Conservation (phyloP, 2,888 invertebrate genomes). For the Cryptus viduatorius region DNA sequence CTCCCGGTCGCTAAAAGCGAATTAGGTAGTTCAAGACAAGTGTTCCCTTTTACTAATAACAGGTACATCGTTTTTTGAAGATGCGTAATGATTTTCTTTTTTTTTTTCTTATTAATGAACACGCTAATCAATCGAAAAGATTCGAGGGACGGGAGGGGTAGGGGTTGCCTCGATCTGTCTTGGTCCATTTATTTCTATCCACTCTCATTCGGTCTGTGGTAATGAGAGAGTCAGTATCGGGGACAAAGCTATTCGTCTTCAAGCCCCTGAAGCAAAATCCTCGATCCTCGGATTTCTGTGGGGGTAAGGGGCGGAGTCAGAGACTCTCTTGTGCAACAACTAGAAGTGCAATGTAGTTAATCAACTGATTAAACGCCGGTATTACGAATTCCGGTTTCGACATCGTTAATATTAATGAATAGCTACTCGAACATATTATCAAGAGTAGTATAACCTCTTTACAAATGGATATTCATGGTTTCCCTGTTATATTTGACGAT, state of each 20-base stretch:
- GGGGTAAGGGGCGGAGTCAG: neutral
- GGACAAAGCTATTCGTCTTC: constrained; percentile 63
- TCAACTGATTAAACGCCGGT: constrained; percentile 47
- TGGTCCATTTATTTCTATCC: constrained; percentile 53
- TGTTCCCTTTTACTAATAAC: constrained; percentile 15
- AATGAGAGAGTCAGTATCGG: constrained; percentile 21
- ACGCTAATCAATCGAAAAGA: constrained; percentile 24
- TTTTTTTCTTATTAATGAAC: constrained; percentile 18
- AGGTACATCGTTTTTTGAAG: neutral
- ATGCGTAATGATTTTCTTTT: neutral
- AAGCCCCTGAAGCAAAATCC: constrained; percentile 29
- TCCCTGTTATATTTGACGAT: constrained; percentile 15
- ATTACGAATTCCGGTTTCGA: constrained; percentile 39
- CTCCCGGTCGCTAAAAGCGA: neutral
- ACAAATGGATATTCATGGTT: neutral
- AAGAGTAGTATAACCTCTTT: too few species aligned
- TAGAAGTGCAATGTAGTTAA: constrained; percentile 48
- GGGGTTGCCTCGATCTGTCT: neutral
- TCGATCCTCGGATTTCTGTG: constrained; percentile 18
- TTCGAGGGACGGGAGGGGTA: neutral
- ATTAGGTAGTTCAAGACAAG: constrained; percentile 28
- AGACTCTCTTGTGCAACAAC: constrained; percentile 5
- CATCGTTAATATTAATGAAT: constrained; percentile 49
- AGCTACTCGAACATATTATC: neutral
- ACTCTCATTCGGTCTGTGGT: constrained; percentile 43